Evolutionary conservation across 2,888 invertebrate genomes (phyloP), one percentile per base, ranked within the genome.

Genomic region (Drosophila incognita): DNA sequence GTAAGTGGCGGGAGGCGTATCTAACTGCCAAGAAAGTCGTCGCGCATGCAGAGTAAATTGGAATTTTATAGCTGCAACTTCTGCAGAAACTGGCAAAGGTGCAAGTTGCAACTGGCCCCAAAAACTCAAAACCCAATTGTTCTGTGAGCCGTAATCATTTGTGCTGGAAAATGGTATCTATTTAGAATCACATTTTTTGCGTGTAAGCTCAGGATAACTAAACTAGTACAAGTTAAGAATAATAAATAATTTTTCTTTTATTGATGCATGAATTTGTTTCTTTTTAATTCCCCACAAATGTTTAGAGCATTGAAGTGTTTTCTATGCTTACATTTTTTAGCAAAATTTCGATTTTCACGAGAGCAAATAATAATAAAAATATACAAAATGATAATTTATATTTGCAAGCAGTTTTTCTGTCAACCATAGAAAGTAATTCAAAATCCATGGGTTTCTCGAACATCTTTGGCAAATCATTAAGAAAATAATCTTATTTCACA

Each of bases 11-110:
- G n/a, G 24, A 33, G 67, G 82, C 66, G 82, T 72, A 75, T 78
- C 78, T 86, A 71, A 71, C 80, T 88, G 88, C 88, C 88, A 88
- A 85, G 86, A 88, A 88, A 88, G 82, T 81, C 83, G 75, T 69
- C 77, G 76, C 66, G 81, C 85, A 84, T 81, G 83, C 85, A 77
- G 82, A 83, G 86, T 82, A 85, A 88, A 88, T 88, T 85, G 85
- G 69, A 80, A 88, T 85, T 85, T 85, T 86, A 85, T 86, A 88
- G 85, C 83, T 69, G 76, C 74, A 82, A 81, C 87, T 83, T 80
- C 58, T 70, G 62, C 51, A 69, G 76, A 52, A 56, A 61, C 74
- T 77, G 65, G 71, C 68, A 72, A 81, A 87, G 84, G 87, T 85
- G 85, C 79, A 81, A 81, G 65, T 70, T 76, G 82, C 78, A 79